These are phyloP conservation scores for Tiaroga cobitis DNA, from an alignment of 2,797 vertebrate species.

Conservation along the genomic window DNA sequence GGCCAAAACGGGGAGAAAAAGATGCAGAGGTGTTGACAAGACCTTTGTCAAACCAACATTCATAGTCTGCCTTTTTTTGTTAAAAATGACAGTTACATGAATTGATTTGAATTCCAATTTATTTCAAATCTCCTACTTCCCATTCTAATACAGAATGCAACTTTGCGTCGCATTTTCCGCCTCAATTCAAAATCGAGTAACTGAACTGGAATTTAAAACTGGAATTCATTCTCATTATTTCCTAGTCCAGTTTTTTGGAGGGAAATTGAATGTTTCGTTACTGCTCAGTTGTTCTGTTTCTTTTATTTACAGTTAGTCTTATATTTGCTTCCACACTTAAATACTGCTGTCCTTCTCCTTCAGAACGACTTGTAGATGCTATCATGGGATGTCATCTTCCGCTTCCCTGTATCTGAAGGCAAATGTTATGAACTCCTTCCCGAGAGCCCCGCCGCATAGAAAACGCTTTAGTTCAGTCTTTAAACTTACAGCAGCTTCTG, in stretches of 20 bases:
- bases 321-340: background rate
- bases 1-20: too few relatives aligned
- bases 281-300: background rate
- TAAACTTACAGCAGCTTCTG: too few relatives aligned
- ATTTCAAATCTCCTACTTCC: background rate
- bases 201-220: background rate
- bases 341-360: background rate
- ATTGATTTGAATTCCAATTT: background rate
- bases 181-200: background rate
- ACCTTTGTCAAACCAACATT: background rate
- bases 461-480: background rate
- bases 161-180: background rate
- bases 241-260: background rate
- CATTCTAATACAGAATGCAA: background rate
- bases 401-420: background rate
- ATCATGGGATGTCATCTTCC: background rate
- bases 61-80: background rate
- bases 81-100: background rate
- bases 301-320: background rate
- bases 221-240: background rate
- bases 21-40: background rate
- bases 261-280: background rate
- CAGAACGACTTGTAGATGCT: background rate
- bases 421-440: background rate
- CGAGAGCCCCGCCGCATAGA: background rate